phyloP scores from a whole-genome alignment of 2,888 invertebrate species.

The Proisotoma minuta region DNA sequence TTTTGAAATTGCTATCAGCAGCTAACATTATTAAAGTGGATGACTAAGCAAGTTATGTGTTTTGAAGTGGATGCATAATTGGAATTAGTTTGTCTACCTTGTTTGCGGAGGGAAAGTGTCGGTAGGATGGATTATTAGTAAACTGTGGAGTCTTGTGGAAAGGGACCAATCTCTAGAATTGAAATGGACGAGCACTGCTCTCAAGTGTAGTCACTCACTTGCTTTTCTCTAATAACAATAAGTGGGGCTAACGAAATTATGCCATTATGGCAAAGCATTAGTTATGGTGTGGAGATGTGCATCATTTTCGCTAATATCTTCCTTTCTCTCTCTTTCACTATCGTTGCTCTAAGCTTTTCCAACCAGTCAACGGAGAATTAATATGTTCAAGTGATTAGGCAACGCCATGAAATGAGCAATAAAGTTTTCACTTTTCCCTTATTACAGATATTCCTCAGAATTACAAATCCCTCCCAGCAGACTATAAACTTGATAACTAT shows the following conservation, averaged over 20 bases:
- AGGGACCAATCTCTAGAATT: too few species aligned
- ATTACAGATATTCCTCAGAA: neutral
- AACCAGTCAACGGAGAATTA: neutral
- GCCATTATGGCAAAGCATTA: neutral
- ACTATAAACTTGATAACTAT: neutral
- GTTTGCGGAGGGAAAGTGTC: neutral
- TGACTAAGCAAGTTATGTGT: neutral
- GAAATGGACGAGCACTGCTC: too few species aligned
- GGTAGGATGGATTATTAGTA: neutral
- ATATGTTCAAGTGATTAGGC: neutral
- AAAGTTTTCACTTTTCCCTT: neutral
- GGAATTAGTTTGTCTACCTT: neutral
- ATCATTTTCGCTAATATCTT: neutral
- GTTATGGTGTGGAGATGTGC: neutral
- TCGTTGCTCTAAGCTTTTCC: too few species aligned
- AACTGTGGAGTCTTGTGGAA: too few species aligned
- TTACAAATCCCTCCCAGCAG: neutral
- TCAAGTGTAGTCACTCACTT: too few species aligned
- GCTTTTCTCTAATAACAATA: slow-evolving; percentile 11
- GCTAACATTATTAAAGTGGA: neutral
- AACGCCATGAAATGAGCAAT: neutral
- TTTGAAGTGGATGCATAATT: neutral
- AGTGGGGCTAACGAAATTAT: slow-evolving; percentile 9
- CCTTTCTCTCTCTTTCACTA: too few species aligned
- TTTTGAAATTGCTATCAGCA: too few species aligned